Conservation (phyloP, 2,113 vertebrate species). For the Equus przewalskii region DNA sequence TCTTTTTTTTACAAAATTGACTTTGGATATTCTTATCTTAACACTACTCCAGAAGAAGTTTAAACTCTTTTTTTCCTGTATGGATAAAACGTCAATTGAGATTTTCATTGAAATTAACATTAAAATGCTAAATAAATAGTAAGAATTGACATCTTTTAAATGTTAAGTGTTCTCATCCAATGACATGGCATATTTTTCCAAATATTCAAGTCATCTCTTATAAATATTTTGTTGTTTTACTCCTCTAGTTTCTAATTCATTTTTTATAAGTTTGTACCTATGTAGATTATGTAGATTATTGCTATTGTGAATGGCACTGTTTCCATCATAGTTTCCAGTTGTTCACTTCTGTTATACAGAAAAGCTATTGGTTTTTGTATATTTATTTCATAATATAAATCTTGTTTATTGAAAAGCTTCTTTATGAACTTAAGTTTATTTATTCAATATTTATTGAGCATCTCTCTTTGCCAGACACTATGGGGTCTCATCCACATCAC, state of each 20-base stretch:
- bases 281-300: neutral
- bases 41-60: neutral
- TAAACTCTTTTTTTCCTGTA: neutral
- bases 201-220: slow-evolving; percentile 20
- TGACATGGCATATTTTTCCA: neutral
- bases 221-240: neutral
- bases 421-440: neutral
- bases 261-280: neutral
- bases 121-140: neutral
- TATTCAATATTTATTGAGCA: neutral
- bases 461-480: neutral
- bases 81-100: neutral
- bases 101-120: slow-evolving; percentile 21
- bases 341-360: neutral
- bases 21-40: neutral
- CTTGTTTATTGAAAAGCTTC: neutral
- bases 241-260: neutral
- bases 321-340: neutral
- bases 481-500: neutral
- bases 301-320: neutral
- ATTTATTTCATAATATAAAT: slow-evolving; percentile 35
- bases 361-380: neutral
- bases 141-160: slow-evolving; percentile 12
- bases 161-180: neutral
- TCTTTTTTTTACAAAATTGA: neutral